Evolutionary conservation across 1,140 invertebrate genomes (phyloP).

Genomic region (Tetramorium alpestre): DNA sequence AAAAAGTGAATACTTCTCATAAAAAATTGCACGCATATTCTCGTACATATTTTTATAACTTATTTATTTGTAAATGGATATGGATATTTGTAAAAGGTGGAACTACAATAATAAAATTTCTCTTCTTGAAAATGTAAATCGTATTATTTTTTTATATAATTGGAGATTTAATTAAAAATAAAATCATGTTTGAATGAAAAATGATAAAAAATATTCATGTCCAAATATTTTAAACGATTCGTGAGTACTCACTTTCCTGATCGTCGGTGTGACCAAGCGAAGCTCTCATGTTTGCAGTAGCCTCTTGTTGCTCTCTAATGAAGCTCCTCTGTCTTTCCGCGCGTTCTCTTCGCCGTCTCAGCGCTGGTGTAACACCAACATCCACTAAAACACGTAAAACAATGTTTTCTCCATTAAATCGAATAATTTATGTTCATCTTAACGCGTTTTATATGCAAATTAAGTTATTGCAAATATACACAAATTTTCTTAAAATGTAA

Average conservation of each 20-base stretch:
- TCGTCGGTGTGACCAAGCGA: constrained; percentile 84
- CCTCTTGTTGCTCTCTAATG: constrained; percentile 92
- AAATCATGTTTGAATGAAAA: neutral
- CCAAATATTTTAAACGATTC: neutral
- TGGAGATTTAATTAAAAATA: neutral
- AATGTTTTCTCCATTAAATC: constrained; percentile 47
- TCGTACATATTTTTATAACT: neutral
- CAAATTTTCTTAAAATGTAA: neutral
- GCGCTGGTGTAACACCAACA: constrained; percentile 91
- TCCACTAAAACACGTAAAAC: constrained; percentile 81
- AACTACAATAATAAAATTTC: neutral
- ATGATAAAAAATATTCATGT: neutral
- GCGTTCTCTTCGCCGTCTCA: constrained; percentile 90
- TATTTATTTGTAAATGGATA: neutral
- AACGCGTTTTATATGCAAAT: neutral
- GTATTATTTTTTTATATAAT: constrained; percentile 3
- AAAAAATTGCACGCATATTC: neutral
- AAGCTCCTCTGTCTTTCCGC: constrained; percentile 93
- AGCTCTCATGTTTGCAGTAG: constrained; percentile 86
- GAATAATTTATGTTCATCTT: neutral
- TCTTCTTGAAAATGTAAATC: neutral
- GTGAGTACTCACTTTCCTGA: constrained; percentile 82
- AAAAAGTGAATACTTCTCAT: neutral
- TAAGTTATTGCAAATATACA: neutral
- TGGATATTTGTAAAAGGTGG: neutral